phyloP scores from a whole-genome alignment of 1,140 invertebrate species.

The Proctacanthus coquilletti region DNA sequence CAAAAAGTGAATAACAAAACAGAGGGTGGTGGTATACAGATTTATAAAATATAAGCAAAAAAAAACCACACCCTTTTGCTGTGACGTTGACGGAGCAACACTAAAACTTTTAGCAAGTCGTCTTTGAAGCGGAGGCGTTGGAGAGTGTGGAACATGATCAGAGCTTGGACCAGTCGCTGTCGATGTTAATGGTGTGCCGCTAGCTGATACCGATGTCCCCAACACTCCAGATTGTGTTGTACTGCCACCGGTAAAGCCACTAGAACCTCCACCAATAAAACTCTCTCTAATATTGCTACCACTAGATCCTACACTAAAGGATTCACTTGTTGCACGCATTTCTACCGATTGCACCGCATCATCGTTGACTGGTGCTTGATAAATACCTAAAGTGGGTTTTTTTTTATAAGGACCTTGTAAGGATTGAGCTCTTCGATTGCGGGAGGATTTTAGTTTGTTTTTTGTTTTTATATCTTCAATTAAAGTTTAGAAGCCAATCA shows the following conservation, averaged over 20 bases:
- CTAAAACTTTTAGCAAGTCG: conserved; percentile 79
- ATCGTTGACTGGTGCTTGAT: conserved; percentile 9
- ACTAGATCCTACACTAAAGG: conserved; percentile 10
- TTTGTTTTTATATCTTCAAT: no score
- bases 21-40: no score
- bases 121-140: conserved; percentile 64
- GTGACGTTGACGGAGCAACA: conserved; percentile 45
- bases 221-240: conserved; percentile 26
- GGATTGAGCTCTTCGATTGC: no score
- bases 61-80: conserved; percentile 27
- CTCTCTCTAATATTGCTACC: conserved; percentile 5
- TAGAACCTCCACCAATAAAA: conserved; percentile 8
- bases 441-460: no score
- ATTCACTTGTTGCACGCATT: conserved; percentile 4
- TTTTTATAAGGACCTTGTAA: no score
- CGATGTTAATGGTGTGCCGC: conserved; percentile 7
- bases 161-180: conserved; percentile 9
- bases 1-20: no score
- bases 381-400: conserved; percentile 16
- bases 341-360: conserved; percentile 3
- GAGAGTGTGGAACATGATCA: conserved; percentile 35
- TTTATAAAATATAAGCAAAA: no score
- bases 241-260: conserved; percentile 10
- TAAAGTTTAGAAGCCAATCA: no score
- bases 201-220: conserved; percentile 22